phyloP scores from a whole-genome alignment of 2,888 invertebrate genomes.

The Sclerodermus sp. region DNA sequence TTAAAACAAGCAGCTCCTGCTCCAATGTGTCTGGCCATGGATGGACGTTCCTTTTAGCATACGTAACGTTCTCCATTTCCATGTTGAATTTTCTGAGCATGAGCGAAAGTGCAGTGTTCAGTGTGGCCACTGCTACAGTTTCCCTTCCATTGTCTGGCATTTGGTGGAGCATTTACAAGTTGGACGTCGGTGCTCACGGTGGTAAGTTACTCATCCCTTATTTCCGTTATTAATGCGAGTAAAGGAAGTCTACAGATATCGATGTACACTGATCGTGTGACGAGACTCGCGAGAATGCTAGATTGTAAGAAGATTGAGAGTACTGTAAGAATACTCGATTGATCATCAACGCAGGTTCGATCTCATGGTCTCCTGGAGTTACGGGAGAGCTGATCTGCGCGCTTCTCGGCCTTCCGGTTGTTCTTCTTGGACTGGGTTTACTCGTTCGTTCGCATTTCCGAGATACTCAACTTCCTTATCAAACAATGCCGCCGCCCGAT shows the following conservation, averaged over 20 bases:
- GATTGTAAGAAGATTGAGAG: not conserved
- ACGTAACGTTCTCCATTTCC: conserved; percentile 58
- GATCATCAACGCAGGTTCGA: conserved; percentile 46
- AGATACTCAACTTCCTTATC: conserved; percentile 49
- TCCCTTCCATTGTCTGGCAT: conserved; percentile 62
- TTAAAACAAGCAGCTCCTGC: conserved; percentile 37
- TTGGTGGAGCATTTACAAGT: conserved; percentile 64
- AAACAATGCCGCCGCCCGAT: conserved; percentile 37
- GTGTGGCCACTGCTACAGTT: conserved; percentile 60
- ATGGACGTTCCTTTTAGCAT: conserved; percentile 60
- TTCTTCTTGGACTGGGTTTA: conserved; percentile 61
- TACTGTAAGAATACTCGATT: no score
- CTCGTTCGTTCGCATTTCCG: conserved; percentile 62
- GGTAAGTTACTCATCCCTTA: conserved; percentile 30
- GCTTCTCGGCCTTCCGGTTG: conserved; percentile 63
- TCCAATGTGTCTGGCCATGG: conserved; percentile 52
- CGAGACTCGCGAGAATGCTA: no score
- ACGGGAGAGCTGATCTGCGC: conserved; percentile 67
- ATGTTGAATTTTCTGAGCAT: conserved; percentile 61
- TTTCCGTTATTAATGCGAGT: no score
- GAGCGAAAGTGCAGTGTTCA: conserved; percentile 64
- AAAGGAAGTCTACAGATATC: no score
- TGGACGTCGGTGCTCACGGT: conserved; percentile 53
- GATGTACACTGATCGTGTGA: no score
- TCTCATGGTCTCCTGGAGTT: conserved; percentile 63